Base-by-base conservation (phyloP, 2,797 vertebrate species). In the Oreortyx pictus region DNA sequence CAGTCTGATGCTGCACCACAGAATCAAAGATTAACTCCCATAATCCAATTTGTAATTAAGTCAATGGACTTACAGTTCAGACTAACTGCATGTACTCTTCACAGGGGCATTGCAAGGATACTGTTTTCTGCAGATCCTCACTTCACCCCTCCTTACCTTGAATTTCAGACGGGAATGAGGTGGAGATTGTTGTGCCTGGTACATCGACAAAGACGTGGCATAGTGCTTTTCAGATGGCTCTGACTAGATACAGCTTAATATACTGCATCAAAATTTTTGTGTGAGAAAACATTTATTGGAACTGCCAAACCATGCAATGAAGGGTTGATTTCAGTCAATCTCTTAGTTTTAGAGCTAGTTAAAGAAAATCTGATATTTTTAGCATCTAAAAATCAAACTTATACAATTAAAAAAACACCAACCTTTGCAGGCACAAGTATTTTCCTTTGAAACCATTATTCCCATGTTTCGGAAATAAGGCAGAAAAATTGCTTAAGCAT, bases 41-140 rank as follows among this genome's bases (percentile, higher is more conserved):
- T 90, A 96, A 96, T 90, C 93, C 90, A 94, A 94, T 96, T 87
- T 96, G 83, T 91, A 91, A 95, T 92, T 85, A 94, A 96, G 90
- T 88, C 90, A 91, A 89, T 39, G 4, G 82, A 61, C 22, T 89
- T 70, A 62, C 0, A 82, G 89, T n/a, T 88, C 81, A 82, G 75
- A 67, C 72, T 78, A 86, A 90, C 90, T 1, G 14, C 23, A 15
- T 46, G 16, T 15, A 7, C 46, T 83, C 50, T 62, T 82, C 76
- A 44, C 35, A 67, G 88, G 78, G 82, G 56, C 73, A 70, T 0
- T n/a, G 19, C 43, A 83, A 93, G 82, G 90, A 94, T 87, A 84
- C 27, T 25, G 29, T 18, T 85, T 76, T 76, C 79, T 57, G 39
- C 8, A 54, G 72, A 44, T 85, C 87, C 85, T 89, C 7, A 2